Evolutionary conservation across 2,888 invertebrate species (phyloP).

Genomic region (Xanthostigma xanthostigma): DNA sequence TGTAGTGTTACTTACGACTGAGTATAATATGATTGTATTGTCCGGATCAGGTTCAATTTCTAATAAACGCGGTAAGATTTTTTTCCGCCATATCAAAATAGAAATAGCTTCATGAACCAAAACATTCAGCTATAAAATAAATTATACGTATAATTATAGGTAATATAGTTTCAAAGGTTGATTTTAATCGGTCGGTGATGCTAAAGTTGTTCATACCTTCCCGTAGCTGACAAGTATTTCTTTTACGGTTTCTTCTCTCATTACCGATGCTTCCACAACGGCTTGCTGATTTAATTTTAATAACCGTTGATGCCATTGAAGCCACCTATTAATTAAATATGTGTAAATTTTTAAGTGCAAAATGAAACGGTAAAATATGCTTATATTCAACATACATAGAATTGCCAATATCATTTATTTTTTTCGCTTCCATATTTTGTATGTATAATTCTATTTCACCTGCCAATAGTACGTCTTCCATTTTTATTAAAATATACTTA

Average conservation of each 20-base stretch:
- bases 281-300: conserved; percentile 83
- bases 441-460: conserved; percentile 64
- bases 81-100: conserved; percentile 72
- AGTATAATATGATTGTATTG: conserved; percentile 62
- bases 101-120: conserved; percentile 72
- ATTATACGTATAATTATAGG: conserved; percentile 5
- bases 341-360: conserved; percentile 5
- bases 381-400: conserved; percentile 27
- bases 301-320: conserved; percentile 66
- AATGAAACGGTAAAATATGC: conserved; percentile 4
- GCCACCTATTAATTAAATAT: conserved; percentile 42
- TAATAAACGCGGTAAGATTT: conserved; percentile 63
- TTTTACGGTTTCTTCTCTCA: conserved; percentile 73
- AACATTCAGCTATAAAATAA: conserved; percentile 41
- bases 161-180: conserved; percentile 9
- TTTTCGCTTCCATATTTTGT: conserved; percentile 50
- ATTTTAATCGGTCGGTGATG: conserved; percentile 8
- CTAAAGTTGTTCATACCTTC: conserved; percentile 36
- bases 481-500: conserved; percentile 17
- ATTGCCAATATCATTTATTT: conserved; percentile 52
- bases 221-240: conserved; percentile 61
- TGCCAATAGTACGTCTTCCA: conserved; percentile 39
- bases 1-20: conserved; percentile 38
- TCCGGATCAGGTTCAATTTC: conserved; percentile 48
- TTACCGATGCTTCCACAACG: conserved; percentile 58